These are phyloP conservation scores for Eupeodes luniger DNA, from an alignment of 2,888 invertebrate genomes.

Conservation along the genomic window DNA sequence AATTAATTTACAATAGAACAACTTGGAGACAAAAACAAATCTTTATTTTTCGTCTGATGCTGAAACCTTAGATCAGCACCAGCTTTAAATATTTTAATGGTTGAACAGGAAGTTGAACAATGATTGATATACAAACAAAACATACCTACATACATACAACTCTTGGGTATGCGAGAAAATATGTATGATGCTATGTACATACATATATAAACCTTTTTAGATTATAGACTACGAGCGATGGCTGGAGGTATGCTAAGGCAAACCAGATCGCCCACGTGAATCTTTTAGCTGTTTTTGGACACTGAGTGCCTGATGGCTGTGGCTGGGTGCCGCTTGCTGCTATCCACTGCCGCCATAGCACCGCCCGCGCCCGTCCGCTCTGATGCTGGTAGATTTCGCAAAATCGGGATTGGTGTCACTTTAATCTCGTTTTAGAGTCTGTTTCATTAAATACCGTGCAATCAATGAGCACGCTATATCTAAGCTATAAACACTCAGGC, in stretches of 20 bases:
- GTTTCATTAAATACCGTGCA: constrained; percentile 51
- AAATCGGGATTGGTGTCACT: constrained; percentile 68
- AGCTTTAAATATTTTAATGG: constrained; percentile 23
- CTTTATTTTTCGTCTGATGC: constrained; percentile 12
- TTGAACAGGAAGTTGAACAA: constrained; percentile 43
- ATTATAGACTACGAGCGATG: background rate
- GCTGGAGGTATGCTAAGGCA: background rate
- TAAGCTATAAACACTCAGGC: constrained; percentile 8
- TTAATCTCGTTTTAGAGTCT: constrained; percentile 65
- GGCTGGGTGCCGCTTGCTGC: background rate
- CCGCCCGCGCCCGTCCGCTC: too few species aligned
- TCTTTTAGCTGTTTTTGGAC: constrained; percentile 53
- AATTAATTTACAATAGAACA: constrained; percentile 31
- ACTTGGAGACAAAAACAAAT: background rate
- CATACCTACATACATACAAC: background rate
- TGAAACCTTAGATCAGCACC: constrained; percentile 27
- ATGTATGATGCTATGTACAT: background rate
- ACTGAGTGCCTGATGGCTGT: background rate
- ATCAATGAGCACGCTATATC: constrained; percentile 53
- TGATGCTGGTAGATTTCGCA: constrained; percentile 56
- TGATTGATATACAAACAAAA: constrained; percentile 28
- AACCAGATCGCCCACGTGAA: constrained; percentile 67
- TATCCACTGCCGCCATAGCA: background rate
- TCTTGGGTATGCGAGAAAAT: too few species aligned
- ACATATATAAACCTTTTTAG: background rate